Percentiles rank a stretch among this genome's conserved stretches.
phyloP scores from a whole-genome alignment of 2,113 vertebrate genomes.

The Misgurnus anguillicaudatus region DNA sequence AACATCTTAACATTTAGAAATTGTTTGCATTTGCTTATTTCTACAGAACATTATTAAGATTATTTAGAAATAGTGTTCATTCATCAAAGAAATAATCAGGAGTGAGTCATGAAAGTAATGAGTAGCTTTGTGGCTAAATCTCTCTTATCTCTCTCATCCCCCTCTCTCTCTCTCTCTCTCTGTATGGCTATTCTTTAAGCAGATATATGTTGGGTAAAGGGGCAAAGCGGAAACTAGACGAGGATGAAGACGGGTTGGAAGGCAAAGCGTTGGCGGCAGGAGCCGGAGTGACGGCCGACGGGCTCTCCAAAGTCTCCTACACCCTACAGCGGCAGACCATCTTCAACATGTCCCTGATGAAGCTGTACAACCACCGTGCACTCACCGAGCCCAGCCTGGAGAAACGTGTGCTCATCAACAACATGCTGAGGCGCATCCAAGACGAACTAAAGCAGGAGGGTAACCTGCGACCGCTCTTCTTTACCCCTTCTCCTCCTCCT shows the following conservation, averaged over 20 bases:
- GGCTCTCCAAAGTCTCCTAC: constrained; percentile 96
- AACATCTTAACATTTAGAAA: constrained; percentile 18
- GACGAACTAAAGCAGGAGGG: constrained; percentile 96
- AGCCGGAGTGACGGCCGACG: constrained; percentile 65
- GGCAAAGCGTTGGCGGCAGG: constrained; percentile 89
- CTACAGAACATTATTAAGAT: constrained; percentile 18
- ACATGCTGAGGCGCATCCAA: constrained; percentile 97
- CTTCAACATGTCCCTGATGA: constrained; percentile 99
- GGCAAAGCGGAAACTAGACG: constrained; percentile 98
- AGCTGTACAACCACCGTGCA: constrained; percentile 93
- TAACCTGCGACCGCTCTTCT: constrained; percentile 84
- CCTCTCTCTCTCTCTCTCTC: background rate
- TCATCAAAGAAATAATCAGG: background rate
- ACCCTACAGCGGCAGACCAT: constrained; percentile 98
- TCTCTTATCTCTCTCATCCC: no score
- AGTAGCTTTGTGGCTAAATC: background rate
- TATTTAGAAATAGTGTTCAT: constrained; percentile 12
- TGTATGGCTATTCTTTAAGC: constrained; percentile 58
- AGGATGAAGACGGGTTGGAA: constrained; percentile 99
- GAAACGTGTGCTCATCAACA: constrained; percentile 96
- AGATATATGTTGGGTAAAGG: constrained; percentile 99
- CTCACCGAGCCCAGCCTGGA: constrained; percentile 92
- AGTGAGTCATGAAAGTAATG: constrained; percentile 40
- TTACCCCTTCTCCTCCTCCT: constrained; percentile 80
- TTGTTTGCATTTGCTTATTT: background rate